Base-by-base conservation (phyloP, 2,797 vertebrate species). In the Anisognathus igniventris region DNA sequence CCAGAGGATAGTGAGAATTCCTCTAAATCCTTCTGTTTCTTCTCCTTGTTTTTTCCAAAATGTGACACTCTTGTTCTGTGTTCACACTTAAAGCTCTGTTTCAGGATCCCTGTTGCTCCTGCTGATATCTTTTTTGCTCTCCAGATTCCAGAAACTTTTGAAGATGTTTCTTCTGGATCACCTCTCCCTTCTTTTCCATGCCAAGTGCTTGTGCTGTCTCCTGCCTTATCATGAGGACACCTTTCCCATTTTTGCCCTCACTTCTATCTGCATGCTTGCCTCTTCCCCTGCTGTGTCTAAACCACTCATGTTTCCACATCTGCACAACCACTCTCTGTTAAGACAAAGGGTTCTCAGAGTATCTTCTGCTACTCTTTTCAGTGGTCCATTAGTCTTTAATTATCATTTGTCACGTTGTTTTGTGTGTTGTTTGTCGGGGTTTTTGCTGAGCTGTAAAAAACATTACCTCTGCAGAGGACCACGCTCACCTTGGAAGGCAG, bases 381-480 rank as follows among this genome's bases (percentile, higher is more conserved):
- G 21, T 62, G 24, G 2, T 31, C 8, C 2, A 1, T 25, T 82
- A 33, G 33, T 72, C 17, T 79, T 76, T 27, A 11, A 33, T 75
- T 76, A 60, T 14, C 6, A 12, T 79, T 66, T 82, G 14, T 71
- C 0, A 0, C n/a, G 14, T 50, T 0, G 0, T 54, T 86, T 78
- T 65, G 1, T 72, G 8, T 21, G 8, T 31, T 44, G 7, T 50
- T 22, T 35, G 19, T 39, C 8, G 1, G 3, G 0, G 2, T 58
- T 71, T 71, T 80, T 40, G 10, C 13, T 33, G 45, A 83, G 13
- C 45, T 7, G 1, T 73, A 12, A 57, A 74, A 75, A 45, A 4
- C 1, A 1, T 47, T 31, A 7, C 30, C 4, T 13, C 28, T 65
- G 4, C 17, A 77, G 35, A 67, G 22, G 8, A 65, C 18, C 30